Base-by-base conservation (phyloP, 2,113 vertebrate genomes). In the Sphaerodactylus townsendi region DNA sequence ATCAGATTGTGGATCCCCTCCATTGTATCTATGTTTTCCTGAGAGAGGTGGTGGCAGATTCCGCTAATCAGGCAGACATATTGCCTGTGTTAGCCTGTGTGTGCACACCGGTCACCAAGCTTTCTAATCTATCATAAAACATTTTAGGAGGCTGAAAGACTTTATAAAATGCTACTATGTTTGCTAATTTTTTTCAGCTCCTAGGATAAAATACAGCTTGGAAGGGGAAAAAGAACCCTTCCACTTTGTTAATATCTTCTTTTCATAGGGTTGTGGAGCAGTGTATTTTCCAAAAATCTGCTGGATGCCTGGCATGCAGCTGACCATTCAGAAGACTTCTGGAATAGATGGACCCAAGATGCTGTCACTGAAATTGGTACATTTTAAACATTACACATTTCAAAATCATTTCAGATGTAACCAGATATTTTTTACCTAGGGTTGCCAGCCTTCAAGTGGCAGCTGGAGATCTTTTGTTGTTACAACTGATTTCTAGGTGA, bases 271-370 rank as follows among this genome's bases (percentile, higher is more conserved):
- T 91, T 95, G 93, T 95, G 95, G 95, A 95, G 95, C 35, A 95
- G 94, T 39, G 90, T 95, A 68, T 94, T 95, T 86, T 95, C 95
- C n/a, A 94, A 95, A 85, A 95, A 95, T 48, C 93, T 95, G 33
- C 86, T 95, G 90, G 95, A 95, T 76, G 95, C 95, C 35, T 95
- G 95, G 95, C 93, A 93, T 0, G 85, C 92, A 50, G 92, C 94
- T 87, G 92, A 93, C 74, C 95, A 90, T 84, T 95, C 95, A 78
- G 92, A 95, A 53, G 92, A 94, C 73, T 95, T 95, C 84, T 95
- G 95, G 95, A 83, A 89, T 77, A 91, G 91, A 30, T 95, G 94
- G 92, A 95, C 95, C 1, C 93, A 93, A 75, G 93, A 94, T 72
- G 92, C 85, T 85, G 81, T 95, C 59, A 91, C 92, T 0, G 92